A percentile compares a stretch with the other conserved stretches of the same genome.
phyloP scores from a whole-genome alignment of 53 echinoderm and acorn worm species.

The Astropecten irregularis region DNA sequence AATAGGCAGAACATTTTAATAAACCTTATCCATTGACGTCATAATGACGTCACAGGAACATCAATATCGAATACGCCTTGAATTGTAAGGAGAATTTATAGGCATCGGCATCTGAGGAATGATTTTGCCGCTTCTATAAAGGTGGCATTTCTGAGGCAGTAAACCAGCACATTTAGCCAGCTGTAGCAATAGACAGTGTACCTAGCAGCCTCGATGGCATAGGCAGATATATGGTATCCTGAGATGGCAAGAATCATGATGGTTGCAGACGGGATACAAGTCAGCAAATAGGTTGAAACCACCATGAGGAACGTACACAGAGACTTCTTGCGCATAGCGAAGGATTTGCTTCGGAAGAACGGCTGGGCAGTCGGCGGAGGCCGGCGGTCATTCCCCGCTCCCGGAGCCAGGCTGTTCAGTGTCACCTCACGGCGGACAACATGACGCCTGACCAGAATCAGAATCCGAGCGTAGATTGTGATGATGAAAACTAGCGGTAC shows the following conservation, averaged over 20 bases:
- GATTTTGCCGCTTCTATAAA: conserved; percentile 8
- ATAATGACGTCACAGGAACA: too few species aligned
- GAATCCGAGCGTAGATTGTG: conserved; percentile 9
- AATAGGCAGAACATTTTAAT: too few species aligned
- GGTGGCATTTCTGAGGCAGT: not conserved
- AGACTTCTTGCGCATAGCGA: conserved; percentile 10
- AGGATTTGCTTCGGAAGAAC: not conserved
- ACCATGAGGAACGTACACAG: conserved; percentile 17
- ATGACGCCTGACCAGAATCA: conserved; percentile 12
- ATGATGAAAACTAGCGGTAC: not conserved
- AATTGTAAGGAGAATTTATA: too few species aligned
- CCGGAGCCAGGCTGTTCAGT: not conserved
- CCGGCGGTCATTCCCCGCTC: not conserved
- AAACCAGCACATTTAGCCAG: conserved; percentile 6
- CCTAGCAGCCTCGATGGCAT: not conserved
- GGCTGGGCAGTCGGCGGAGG: too few species aligned
- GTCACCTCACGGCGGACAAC: not conserved
- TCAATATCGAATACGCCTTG: too few species aligned
- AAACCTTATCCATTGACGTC: too few species aligned
- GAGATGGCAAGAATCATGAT: not conserved
- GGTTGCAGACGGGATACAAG: not conserved
- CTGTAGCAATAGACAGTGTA: not conserved
- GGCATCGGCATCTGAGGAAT: not conserved
- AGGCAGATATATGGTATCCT: not conserved
- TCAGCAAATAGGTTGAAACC: not conserved